Conservation (phyloP, 2,888 invertebrate genomes). For the Hipparchia semele region DNA sequence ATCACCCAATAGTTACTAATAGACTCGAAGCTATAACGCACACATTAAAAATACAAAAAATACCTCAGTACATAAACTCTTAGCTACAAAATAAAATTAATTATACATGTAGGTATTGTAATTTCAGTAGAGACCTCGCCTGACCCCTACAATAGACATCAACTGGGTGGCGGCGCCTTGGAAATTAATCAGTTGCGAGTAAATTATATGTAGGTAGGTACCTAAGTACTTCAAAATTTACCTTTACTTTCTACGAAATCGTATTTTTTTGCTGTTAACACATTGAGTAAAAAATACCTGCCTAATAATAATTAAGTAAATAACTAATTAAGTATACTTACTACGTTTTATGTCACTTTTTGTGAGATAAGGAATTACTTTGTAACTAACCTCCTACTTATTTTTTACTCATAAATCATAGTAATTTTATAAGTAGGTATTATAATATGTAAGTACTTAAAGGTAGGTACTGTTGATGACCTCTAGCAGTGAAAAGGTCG, state of each 20-base stretch:
- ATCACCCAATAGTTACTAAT: too few species aligned
- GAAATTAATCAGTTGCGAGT: background rate
- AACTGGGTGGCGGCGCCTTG: conserved; percentile 23
- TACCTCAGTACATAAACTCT: background rate
- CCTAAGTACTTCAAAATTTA: background rate
- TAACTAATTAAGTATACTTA: background rate
- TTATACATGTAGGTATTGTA: conserved; percentile 12
- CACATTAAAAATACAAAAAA: background rate
- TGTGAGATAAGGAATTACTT: background rate
- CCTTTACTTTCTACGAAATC: background rate
- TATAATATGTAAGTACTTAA: too few species aligned
- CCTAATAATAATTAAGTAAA: background rate
- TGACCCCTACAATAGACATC: conserved; percentile 19
- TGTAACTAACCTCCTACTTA: background rate
- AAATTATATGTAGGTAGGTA: background rate
- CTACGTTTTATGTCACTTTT: background rate
- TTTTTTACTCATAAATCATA: too few species aligned
- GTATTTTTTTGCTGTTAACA: background rate
- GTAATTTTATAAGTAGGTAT: too few species aligned
- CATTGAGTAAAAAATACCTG: background rate
- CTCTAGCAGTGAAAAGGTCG: background rate
- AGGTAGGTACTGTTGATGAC: too few species aligned
- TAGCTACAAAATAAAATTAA: background rate
- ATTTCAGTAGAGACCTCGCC: conserved; percentile 9
- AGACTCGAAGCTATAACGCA: too few species aligned